Percentiles rank a stretch among this genome's conserved stretches.
phyloP scores from a whole-genome alignment of 2,113 vertebrate genomes.

The Copsychus sechellarum region DNA sequence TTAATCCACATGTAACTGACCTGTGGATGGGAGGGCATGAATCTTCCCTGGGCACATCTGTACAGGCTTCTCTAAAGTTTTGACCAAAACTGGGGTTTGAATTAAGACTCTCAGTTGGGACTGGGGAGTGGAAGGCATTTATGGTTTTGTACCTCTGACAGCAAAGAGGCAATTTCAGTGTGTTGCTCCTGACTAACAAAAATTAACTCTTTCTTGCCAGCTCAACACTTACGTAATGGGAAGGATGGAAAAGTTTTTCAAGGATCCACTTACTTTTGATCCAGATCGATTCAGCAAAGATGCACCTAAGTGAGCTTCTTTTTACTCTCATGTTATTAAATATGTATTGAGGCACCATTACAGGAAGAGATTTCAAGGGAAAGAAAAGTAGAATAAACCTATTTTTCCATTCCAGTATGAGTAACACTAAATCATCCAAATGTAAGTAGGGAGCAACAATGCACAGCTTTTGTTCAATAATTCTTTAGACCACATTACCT shows the following conservation, averaged over 20 bases:
- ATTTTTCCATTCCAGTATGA: not conserved
- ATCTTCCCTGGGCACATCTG: not conserved
- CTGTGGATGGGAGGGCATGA: not conserved
- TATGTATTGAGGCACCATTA: not conserved
- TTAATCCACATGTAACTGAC: not conserved
- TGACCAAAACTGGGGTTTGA: not conserved
- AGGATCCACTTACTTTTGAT: conserved; percentile 87
- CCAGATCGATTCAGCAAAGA: conserved; percentile 88
- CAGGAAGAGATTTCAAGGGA: not conserved
- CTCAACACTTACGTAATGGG: conserved; percentile 80
- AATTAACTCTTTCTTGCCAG: conserved; percentile 64
- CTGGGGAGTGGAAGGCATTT: not conserved
- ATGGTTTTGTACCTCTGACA: not conserved
- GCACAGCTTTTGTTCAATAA: not conserved
- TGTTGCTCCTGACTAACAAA: not conserved
- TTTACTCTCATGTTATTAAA: not conserved
- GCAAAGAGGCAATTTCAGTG: not conserved
- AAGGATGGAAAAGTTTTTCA: conserved; percentile 86
- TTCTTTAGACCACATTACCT: not conserved
- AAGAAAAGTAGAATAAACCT: not conserved
- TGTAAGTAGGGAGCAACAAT: not conserved
- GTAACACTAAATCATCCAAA: not conserved
- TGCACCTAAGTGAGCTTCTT: conserved; percentile 83
- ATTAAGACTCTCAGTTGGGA: not conserved
- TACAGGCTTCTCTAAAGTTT: not conserved